Evolutionary conservation across 2,797 vertebrate genomes (phyloP).

Genomic region (Tinamus major): DNA sequence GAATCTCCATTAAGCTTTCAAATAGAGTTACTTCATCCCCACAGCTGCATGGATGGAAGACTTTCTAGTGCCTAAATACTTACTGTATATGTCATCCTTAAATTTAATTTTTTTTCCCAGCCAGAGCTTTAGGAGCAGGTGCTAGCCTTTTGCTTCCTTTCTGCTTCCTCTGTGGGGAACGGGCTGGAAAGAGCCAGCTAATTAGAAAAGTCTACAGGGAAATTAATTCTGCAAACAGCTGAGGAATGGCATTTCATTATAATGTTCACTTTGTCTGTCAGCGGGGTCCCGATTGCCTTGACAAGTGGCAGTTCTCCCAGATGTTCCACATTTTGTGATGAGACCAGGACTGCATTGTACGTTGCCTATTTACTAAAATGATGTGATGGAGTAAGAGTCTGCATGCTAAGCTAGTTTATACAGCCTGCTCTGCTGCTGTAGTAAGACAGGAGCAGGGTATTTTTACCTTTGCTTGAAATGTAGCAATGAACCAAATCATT

Average conservation of each 20-base stretch:
- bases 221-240: slow-evolving; percentile 86
- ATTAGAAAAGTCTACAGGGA: slow-evolving; percentile 81
- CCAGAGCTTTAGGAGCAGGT: slow-evolving; percentile 83
- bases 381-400: slow-evolving; percentile 10
- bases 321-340: slow-evolving; percentile 86
- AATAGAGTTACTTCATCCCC: slow-evolving; percentile 73
- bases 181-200: slow-evolving; percentile 70
- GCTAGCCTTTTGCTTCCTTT: slow-evolving; percentile 76
- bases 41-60: slow-evolving; percentile 72
- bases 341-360: slow-evolving; percentile 77
- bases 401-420: neutral
- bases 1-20: slow-evolving; percentile 75
- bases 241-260: slow-evolving; percentile 83
- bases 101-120: slow-evolving; percentile 49
- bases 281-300: slow-evolving; percentile 79
- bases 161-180: slow-evolving; percentile 74
- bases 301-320: slow-evolving; percentile 83
- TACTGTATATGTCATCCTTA: slow-evolving; percentile 68
- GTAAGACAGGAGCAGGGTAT: neutral
- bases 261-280: slow-evolving; percentile 81
- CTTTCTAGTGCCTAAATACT: slow-evolving; percentile 67
- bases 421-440: neutral
- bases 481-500: neutral
- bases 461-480: neutral
- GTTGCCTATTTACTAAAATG: neutral